A percentile compares a stretch with the other conserved stretches of the same genome.
Conservation (phyloP, 2,113 vertebrate species). For the Carassius gibelio region DNA sequence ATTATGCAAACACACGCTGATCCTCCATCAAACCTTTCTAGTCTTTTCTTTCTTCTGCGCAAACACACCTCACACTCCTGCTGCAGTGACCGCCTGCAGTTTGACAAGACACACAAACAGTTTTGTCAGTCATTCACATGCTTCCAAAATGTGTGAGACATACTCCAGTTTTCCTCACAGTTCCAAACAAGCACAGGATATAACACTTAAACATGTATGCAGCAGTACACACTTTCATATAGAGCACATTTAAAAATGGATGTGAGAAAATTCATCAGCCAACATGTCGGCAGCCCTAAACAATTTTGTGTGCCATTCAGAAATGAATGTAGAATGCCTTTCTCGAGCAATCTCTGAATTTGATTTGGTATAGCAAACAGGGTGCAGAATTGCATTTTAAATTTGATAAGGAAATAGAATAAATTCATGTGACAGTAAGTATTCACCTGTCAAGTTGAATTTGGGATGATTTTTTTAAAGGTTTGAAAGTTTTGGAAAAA, state of each 20-base stretch:
- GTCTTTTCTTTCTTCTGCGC: conserved; percentile 31
- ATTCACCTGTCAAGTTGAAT: no score
- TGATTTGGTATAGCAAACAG: background rate
- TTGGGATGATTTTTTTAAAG: no score
- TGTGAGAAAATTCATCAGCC: background rate
- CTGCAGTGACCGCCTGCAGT: conserved; percentile 30
- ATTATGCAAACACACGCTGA: conserved; percentile 50
- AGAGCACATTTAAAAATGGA: background rate
- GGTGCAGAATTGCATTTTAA: background rate
- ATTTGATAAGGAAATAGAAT: background rate
- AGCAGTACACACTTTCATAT: background rate
- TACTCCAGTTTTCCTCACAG: background rate
- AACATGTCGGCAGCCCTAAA: background rate
- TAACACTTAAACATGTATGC: background rate
- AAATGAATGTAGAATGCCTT: background rate
- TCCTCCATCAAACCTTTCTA: conserved; percentile 47
- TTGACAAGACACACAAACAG: conserved; percentile 5
- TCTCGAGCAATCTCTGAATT: background rate
- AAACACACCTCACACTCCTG: conserved; percentile 43
- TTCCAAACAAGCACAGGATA: background rate
- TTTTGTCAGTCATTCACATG: conserved; percentile 8
- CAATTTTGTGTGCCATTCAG: background rate
- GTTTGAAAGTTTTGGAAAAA: no score
- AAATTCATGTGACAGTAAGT: background rate
- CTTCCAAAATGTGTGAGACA: conserved; percentile 23